Evolutionary conservation across 2,797 vertebrate species (phyloP), one percentile per base, ranked within the genome.

Genomic region (Poecilia gillii): DNA sequence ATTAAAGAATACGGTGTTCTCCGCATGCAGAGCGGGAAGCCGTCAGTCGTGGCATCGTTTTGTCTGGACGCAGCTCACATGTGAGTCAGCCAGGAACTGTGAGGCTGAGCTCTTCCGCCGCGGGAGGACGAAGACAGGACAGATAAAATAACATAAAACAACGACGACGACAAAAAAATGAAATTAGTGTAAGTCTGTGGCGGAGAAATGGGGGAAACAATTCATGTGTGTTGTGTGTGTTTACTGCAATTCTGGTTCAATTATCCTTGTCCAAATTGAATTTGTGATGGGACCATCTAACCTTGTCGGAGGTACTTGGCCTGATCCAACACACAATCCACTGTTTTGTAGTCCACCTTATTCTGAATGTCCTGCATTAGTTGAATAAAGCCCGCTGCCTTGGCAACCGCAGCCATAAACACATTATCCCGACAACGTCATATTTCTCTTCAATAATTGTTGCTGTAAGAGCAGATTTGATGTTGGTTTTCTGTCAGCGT

Each of bases 401-500:
- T 91, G 88, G 85, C 80, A 93, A 91, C 90, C 75, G 70, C 71
- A 84, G 5, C 71, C 84, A 55, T 55, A 90, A 85, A 88, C 80
- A 82, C 78, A 85, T 86, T 75, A 82, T 89, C 88, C 86, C 81
- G 86, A 91, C 86, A 83, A 86, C 83, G 84, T 86, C 80, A 83
- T 79, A 77, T 81, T 88, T 86, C 83, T 11, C 84, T 90, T 91
- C 57, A 59, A 31, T 59, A 28, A 90, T 82, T 85, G 84, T 78
- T 28, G 13, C 72, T 78, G 86, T 82, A 77, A 92, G 72, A 71
- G 39, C n/a, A 7, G 59, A 77, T 77, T 74, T 77, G 74, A 81
- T 36, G 46, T 79, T 33, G 71, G 49, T 5, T 81, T 78, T 83
- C 72, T 51, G 41, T 76, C 55, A 62, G 41, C 6, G 1, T 20